Conservation (phyloP, 2,113 vertebrate genomes). For the Dendrocopos noguchii region DNA sequence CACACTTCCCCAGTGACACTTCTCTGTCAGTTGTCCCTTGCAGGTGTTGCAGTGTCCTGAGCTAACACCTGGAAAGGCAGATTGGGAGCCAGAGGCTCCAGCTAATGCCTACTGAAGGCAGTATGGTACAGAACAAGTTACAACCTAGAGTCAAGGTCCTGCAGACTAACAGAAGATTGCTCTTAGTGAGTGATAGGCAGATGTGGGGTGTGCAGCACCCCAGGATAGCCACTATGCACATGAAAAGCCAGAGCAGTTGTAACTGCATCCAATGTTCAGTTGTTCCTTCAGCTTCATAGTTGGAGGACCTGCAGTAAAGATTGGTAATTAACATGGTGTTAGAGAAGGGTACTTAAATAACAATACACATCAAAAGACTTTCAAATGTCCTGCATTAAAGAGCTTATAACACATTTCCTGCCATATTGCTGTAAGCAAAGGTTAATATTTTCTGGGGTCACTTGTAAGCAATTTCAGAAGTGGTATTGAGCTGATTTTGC, state of each 20-base stretch:
- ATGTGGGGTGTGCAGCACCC: neutral
- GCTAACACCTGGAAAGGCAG: rapidly evolving
- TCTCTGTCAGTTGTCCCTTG: neutral
- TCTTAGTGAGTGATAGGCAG: neutral
- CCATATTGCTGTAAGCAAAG: neutral
- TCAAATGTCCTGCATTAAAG: neutral
- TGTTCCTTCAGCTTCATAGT: neutral
- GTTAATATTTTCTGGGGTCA: neutral
- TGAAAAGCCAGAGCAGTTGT: neutral
- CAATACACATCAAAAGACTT: neutral
- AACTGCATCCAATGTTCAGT: neutral
- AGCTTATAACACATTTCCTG: neutral
- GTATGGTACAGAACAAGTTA: neutral
- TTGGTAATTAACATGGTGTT: neutral
- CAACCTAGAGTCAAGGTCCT: neutral
- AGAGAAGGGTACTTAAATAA: neutral
- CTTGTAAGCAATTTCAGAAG: neutral
- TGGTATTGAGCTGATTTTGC: neutral
- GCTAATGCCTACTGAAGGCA: rapidly evolving
- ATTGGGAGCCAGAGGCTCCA: neutral
- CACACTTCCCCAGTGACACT: neutral
- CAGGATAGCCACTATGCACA: rapidly evolving
- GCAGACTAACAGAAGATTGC: neutral
- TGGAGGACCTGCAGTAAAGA: neutral
- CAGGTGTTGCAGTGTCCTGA: neutral